Base-by-base conservation (phyloP, 1,140 invertebrate species). In the Hylaeus volcanicus region DNA sequence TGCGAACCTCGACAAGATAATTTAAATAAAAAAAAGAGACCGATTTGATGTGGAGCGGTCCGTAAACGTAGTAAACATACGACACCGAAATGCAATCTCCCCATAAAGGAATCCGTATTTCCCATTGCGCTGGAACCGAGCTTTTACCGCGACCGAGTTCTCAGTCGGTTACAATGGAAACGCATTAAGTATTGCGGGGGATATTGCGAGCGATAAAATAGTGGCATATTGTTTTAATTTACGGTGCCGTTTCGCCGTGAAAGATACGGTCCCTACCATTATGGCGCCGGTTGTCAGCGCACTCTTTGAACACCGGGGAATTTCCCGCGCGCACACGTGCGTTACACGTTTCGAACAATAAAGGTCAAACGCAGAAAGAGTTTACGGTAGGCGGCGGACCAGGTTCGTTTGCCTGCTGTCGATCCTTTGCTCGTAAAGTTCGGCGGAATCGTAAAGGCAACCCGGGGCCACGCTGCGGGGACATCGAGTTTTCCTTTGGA, bases 331-430 rank as follows among this genome's bases (percentile, higher is more conserved):
- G 75, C 85, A 82, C 82, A 84, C 74, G 75, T 87, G 85, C 51
- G 73, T 79, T 72, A 73, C 84, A 86, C 63, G 74, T 80, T 86
- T 74, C 56, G 43, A 86, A 86, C 76, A 83, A 86, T 74, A 83
- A 83, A 81, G 77, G 73, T 71, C 64, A 55, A 71, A 70, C n/a
- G 55, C 74, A 61, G 48, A 39, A 63, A 80, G 65, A 58, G 68
- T 82, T 78, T 82, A 82, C 69, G 77, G 6, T 76, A 58, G 60
- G 6, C 58, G 11, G 51, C 12, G 51, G 48, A 4, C 43, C 53
- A 41, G 64, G 39, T 55, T 43, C 26, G 55, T 81, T 71, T 70
- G 76, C 76, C 61, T 5, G 11, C 15, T 45, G 45, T 63, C 60
- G 39, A 82, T 65, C 56, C 41, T 2, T 45, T 53, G 37, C 26